A percentile compares a stretch with the other conserved stretches of the same genome.
phyloP scores from a whole-genome alignment of 2,113 vertebrate species.

The Solenodon paradoxus region DNA sequence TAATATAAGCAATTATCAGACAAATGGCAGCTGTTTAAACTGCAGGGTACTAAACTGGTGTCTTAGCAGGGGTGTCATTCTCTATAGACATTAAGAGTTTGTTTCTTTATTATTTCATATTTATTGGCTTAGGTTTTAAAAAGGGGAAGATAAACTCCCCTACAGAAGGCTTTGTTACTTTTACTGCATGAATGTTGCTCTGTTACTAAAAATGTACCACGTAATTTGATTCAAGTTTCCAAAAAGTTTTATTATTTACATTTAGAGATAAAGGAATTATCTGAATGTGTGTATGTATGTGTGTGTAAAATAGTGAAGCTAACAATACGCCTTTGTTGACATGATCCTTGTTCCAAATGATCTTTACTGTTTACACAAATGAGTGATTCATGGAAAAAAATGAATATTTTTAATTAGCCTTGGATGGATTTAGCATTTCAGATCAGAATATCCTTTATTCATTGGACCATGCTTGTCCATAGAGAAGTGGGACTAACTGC shows the following conservation, averaged over 20 bases:
- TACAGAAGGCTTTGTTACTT: slow-evolving; percentile 62
- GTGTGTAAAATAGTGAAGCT: neutral
- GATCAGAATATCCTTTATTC: neutral
- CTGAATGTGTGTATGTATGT: neutral
- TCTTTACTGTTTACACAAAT: neutral
- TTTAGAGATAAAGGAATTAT: slow-evolving; percentile 33
- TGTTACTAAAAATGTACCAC: neutral
- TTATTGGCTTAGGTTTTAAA: slow-evolving; percentile 75
- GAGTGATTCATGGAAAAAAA: neutral
- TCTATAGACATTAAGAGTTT: slow-evolving; percentile 77
- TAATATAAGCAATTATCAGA: slow-evolving; percentile 68
- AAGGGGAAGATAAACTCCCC: slow-evolving; percentile 66
- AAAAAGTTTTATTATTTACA: slow-evolving; percentile 29
- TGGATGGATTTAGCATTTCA: neutral
- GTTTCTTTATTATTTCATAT: slow-evolving; percentile 81
- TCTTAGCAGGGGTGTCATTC: slow-evolving; percentile 64
- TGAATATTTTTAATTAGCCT: neutral
- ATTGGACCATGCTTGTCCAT: neutral
- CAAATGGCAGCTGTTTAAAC: slow-evolving; percentile 74
- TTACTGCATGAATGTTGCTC: neutral
- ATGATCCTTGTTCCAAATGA: slow-evolving; percentile 17
- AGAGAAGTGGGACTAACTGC: neutral
- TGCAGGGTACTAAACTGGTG: slow-evolving; percentile 63
- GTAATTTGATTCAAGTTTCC: slow-evolving; percentile 40
- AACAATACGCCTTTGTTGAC: neutral